Percentiles rank a stretch among this genome's conserved stretches.
These are phyloP conservation scores for Agrotis clavis DNA, from an alignment of 2,888 invertebrate species.

Conservation along the genomic window DNA sequence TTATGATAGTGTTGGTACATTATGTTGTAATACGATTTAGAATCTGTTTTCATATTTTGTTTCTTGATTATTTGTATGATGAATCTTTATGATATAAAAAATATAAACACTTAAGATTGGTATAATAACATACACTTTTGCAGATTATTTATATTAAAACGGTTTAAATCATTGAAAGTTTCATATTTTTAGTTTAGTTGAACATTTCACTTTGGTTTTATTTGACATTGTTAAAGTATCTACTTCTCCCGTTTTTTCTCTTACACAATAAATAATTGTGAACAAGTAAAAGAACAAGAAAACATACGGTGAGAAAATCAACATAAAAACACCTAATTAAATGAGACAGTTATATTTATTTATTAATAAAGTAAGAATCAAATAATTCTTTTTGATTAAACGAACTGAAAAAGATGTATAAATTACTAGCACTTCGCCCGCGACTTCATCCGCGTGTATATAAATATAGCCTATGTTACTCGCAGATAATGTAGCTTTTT, in stretches of 20 bases:
- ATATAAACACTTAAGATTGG: not conserved
- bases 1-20: slow-evolving; percentile 8
- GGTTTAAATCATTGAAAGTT: too few relatives aligned
- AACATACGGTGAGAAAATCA: not conserved
- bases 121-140: not conserved
- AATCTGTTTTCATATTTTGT: slow-evolving; percentile 33
- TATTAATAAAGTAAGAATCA: slow-evolving; percentile 36
- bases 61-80: slow-evolving; percentile 3
- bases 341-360: slow-evolving; percentile 24
- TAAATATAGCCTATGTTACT: too few relatives aligned
- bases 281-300: not conserved
- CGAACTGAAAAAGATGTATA: slow-evolving; percentile 4
- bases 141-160: too few relatives aligned
- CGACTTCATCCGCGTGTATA: too few relatives aligned
- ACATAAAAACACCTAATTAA: slow-evolving; percentile 10
- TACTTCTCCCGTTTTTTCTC: not conserved
- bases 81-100: not conserved
- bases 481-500: too few relatives aligned
- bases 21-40: slow-evolving; percentile 30
- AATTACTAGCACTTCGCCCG: too few relatives aligned
- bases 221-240: too few relatives aligned
- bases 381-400: slow-evolving; percentile 23
- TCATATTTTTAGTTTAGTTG: too few relatives aligned
- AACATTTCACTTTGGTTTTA: too few relatives aligned
- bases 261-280: not conserved